Evolutionary conservation across 1,140 invertebrate genomes (phyloP).

Genomic region (Ylistrum balloti): DNA sequence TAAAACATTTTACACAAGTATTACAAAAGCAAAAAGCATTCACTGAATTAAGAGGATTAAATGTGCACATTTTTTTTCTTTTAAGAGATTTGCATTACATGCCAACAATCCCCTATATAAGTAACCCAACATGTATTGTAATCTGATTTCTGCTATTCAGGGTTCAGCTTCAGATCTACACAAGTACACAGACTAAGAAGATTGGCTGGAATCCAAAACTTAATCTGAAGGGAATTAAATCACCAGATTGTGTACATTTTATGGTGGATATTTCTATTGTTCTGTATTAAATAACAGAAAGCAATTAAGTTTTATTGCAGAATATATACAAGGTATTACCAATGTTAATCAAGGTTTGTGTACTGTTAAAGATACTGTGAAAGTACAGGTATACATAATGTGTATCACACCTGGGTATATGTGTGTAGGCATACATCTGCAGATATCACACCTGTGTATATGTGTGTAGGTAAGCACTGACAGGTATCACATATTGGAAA

Average conservation of each 20-base stretch:
- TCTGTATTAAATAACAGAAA: conserved; percentile 5
- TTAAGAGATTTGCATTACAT: too few relatives aligned
- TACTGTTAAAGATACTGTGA: background rate
- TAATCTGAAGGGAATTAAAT: background rate
- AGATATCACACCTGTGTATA: too few relatives aligned
- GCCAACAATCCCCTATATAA: too few relatives aligned
- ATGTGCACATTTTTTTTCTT: too few relatives aligned
- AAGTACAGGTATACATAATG: background rate
- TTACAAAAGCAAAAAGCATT: too few relatives aligned
- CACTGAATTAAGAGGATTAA: too few relatives aligned
- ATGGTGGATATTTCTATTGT: background rate
- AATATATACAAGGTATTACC: background rate
- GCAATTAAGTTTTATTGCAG: conserved; percentile 1
- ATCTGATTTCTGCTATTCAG: background rate
- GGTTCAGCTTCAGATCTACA: background rate
- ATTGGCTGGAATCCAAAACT: background rate
- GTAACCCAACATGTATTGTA: background rate
- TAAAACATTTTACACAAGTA: too few relatives aligned
- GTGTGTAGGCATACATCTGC: too few relatives aligned
- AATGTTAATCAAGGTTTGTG: conserved; percentile 27
- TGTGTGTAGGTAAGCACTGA: too few relatives aligned
- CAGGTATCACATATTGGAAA: too few relatives aligned
- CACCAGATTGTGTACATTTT: background rate
- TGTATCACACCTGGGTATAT: too few relatives aligned
- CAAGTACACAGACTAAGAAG: background rate